phyloP scores from a whole-genome alignment of 2,888 invertebrate species.

The Dorcus hopei region DNA sequence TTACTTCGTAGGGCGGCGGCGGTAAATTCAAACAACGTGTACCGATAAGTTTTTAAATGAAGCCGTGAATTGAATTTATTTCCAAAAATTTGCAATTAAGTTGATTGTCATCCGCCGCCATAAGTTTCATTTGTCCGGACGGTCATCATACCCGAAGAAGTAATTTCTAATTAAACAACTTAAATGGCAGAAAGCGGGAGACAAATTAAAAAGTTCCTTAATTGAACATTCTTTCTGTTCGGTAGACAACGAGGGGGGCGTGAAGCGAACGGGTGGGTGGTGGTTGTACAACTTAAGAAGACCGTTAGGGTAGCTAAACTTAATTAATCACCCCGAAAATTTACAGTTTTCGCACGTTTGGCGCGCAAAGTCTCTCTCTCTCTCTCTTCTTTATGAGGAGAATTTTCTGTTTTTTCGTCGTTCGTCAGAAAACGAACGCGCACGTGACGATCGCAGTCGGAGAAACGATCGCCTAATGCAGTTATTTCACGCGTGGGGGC shows the following conservation, averaged over 20 bases:
- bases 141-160: not conserved
- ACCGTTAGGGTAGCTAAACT: constrained; percentile 18
- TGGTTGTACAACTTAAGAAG: constrained; percentile 6
- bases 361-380: not conserved
- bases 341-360: constrained; percentile 30
- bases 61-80: too few species aligned
- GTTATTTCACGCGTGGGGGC: too few species aligned
- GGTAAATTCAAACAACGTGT: too few species aligned
- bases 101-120: too few species aligned
- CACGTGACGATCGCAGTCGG: too few species aligned
- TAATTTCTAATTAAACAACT: constrained; percentile 8
- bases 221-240: constrained; percentile 32
- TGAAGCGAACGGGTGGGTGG: not conserved
- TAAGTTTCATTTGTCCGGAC: too few species aligned
- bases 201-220: constrained; percentile 32
- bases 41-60: too few species aligned
- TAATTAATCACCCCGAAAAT: constrained; percentile 32
- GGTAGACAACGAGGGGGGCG: constrained; percentile 4
- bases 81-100: too few species aligned
- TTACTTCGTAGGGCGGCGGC: too few species aligned
- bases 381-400: not conserved
- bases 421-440: not conserved
- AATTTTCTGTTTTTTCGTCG: not conserved
- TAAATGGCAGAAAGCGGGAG: constrained; percentile 22
- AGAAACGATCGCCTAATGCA: too few species aligned